Evolutionary conservation across 2,888 invertebrate genomes (phyloP).

Genomic region (Lepetodrilus schrolli): DNA sequence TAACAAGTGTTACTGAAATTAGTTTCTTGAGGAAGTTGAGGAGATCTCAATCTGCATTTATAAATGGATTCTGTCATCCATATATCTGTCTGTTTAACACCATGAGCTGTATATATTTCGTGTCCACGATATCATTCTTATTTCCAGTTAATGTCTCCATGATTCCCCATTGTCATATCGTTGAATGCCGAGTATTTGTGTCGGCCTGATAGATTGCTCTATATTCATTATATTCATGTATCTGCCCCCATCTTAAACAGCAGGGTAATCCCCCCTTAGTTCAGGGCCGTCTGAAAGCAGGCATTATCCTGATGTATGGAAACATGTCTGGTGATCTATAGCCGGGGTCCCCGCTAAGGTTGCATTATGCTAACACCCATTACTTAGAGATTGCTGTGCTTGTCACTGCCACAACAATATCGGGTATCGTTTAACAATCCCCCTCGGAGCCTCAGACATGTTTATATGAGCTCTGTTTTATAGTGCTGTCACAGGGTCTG

Average conservation of each 20-base stretch:
- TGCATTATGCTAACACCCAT: slow-evolving; percentile 22
- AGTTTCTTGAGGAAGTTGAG: too few relatives aligned
- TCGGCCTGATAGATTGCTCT: slow-evolving; percentile 13
- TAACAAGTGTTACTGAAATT: too few relatives aligned
- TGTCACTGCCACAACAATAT: slow-evolving; percentile 23
- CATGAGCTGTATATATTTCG: too few relatives aligned
- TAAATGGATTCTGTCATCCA: too few relatives aligned
- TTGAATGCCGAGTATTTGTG: background rate
- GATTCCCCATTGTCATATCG: slow-evolving; percentile 7
- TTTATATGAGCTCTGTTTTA: slow-evolving; percentile 22
- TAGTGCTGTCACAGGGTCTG: slow-evolving; percentile 7
- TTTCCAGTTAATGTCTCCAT: background rate
- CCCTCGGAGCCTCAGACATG: slow-evolving; percentile 8
- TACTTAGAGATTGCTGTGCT: slow-evolving; percentile 16
- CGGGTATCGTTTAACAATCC: slow-evolving; percentile 4
- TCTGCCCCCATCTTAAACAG: slow-evolving; percentile 22
- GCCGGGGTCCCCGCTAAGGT: background rate
- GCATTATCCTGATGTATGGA: slow-evolving; percentile 13
- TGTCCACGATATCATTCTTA: too few relatives aligned
- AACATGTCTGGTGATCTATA: background rate
- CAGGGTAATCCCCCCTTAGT: slow-evolving; percentile 19
- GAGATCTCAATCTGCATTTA: too few relatives aligned
- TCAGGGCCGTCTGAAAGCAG: slow-evolving; percentile 17
- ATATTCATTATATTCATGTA: slow-evolving; percentile 25
- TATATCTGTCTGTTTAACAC: too few relatives aligned